Evolutionary conservation across 2,888 invertebrate species (phyloP).

Genomic region (Drosophila lutescens): DNA sequence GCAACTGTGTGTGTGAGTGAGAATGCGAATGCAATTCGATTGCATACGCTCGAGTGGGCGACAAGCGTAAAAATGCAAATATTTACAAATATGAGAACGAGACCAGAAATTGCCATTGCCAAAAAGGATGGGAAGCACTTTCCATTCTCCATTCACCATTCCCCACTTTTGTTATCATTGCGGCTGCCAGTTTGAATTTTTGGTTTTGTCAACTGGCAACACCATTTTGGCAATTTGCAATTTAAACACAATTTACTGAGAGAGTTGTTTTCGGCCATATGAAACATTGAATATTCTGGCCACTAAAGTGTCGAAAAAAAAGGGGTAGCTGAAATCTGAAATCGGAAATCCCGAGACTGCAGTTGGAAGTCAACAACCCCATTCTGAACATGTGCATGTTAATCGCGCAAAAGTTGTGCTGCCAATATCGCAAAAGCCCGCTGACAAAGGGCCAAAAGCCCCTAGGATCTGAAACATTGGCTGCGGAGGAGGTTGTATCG

Average conservation of each 20-base stretch:
- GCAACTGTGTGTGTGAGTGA: conserved; percentile 22
- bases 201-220: conserved; percentile 30
- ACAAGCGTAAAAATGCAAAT: conserved; percentile 66
- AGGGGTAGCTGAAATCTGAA: background rate
- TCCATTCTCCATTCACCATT: no score
- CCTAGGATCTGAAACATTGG: conserved; percentile 5
- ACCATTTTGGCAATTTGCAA: conserved; percentile 30
- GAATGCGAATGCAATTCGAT: conserved; percentile 51
- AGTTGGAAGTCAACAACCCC: conserved; percentile 7
- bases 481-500: background rate
- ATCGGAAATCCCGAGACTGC: background rate
- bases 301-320: background rate
- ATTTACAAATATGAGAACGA: conserved; percentile 66
- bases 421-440: conserved; percentile 15
- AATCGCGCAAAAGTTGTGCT: conserved; percentile 23
- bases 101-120: conserved; percentile 33
- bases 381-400: background rate
- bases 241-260: conserved; percentile 35
- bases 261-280: conserved; percentile 27
- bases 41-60: conserved; percentile 51
- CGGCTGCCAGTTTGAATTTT: conserved; percentile 34
- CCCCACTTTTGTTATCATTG: conserved; percentile 13
- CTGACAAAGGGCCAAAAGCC: conserved; percentile 5
- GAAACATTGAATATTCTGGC: conserved; percentile 31
- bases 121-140: background rate